Evolutionary conservation across 2,888 invertebrate species (phyloP), one percentile per base, ranked within the genome.

Genomic region (Physocephala rufipes): DNA sequence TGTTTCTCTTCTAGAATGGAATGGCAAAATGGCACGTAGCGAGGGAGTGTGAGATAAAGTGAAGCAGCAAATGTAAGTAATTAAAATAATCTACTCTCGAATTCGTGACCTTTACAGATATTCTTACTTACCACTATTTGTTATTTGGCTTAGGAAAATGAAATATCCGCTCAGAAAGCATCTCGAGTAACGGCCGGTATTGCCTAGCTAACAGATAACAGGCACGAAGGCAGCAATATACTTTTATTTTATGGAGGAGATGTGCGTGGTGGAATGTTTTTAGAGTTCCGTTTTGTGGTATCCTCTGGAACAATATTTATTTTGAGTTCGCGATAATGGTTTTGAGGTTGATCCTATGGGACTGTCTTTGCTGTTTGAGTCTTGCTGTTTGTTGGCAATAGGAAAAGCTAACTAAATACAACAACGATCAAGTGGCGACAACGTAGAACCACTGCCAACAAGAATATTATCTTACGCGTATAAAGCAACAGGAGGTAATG

Each of bases 111-210:
- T 49, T 12, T 15, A n/a, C 12, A 49, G 49, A 49, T 19, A 49
- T 9, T n/a, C 49, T 2, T 49, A 49, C 5, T 49, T 49, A 19
- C 49, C 49, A n/a, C 12, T n/a, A 49, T 49, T n/a, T 21, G 24
- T 53, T 53, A n/a, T 53, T 53, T 53, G 19, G 53, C 53, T 53
- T 53, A 9, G 24, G n/a, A 58, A 21, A 58, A 28, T 26, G 58
- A 26, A 58, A 58, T 58, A 28, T 58, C 58, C 58, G 58, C 24
- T 28, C 26, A 21, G 13, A 58, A 26, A 12, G 5, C 16, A 24
- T 24, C 15, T 15, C 58, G 28, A 26, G 24, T 28, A 58, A 21
- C 21, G 55, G 55, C 55, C 21, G 13, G 24, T 55, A n/a, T n/a
- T n/a, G n/a, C n/a, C 21, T 2, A 55, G 55, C 24, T 13, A 26